phyloP scores from a whole-genome alignment of 2,113 vertebrate species.

The Lagopus leucura region DNA sequence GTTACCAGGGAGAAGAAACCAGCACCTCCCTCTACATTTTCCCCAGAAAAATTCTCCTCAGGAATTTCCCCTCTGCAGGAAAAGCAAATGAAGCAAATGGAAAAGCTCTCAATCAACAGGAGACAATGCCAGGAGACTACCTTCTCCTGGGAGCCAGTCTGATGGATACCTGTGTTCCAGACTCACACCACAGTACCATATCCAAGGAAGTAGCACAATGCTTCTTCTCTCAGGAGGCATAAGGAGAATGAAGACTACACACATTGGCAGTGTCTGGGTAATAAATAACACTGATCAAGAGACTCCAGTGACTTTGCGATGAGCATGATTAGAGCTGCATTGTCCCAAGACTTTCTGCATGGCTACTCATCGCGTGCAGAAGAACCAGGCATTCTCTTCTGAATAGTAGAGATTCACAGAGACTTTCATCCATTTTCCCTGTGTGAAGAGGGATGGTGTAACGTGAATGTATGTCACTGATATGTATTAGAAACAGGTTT shows the following conservation, averaged over 20 bases:
- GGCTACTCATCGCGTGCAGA: neutral
- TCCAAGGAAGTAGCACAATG: neutral
- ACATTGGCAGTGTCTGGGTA: neutral
- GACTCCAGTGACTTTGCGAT: neutral
- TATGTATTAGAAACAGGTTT: neutral
- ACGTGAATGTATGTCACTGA: neutral
- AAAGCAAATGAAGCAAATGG: neutral
- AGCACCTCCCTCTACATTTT: neutral
- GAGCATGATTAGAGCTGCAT: neutral
- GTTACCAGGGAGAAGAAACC: neutral
- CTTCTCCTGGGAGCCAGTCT: neutral
- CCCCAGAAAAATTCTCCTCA: neutral
- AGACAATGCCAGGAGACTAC: neutral
- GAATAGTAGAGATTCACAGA: neutral
- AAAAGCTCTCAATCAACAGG: neutral
- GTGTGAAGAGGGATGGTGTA: neutral
- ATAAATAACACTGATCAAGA: neutral
- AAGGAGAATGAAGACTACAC: neutral
- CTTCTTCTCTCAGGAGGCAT: neutral
- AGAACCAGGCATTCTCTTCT: neutral
- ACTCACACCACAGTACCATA: rapidly evolving
- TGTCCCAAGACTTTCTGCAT: rapidly evolving
- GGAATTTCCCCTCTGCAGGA: neutral
- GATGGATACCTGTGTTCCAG: rapidly evolving
- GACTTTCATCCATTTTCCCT: neutral